Evolutionary conservation across 23 tunicate genomes (phyloP).

Genomic region (Ciona savignyi): DNA sequence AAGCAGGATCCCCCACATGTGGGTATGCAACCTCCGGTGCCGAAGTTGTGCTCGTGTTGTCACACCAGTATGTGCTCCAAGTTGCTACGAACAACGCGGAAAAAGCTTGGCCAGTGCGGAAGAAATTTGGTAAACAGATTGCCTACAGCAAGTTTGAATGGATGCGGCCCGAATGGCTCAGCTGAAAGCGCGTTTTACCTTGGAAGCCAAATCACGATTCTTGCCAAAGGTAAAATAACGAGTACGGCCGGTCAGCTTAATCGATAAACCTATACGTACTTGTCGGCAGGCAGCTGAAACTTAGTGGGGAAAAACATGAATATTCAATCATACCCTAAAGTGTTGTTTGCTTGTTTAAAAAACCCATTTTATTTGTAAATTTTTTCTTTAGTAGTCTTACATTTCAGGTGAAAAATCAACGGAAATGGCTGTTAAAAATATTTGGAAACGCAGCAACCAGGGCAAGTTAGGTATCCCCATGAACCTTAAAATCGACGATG

Average conservation of each 20-base stretch:
- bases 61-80: background rate
- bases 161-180: background rate
- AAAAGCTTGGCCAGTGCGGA: background rate
- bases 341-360: no score
- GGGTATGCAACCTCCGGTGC: no score
- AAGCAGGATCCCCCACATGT: no score
- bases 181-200: background rate
- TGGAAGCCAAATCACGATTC: background rate
- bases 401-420: slow-evolving; percentile 7
- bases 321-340: no score
- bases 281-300: no score
- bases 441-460: background rate
- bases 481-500: background rate
- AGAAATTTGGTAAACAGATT: background rate
- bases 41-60: background rate
- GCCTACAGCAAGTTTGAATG: background rate
- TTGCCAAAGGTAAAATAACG: background rate
- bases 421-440: background rate
- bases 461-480: slow-evolving; percentile 10
- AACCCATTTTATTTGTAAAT: no score
- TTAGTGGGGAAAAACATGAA: no score
- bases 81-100: background rate
- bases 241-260: no score
- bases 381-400: no score
- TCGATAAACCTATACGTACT: no score